A percentile compares a stretch with the other conserved stretches of the same genome.
phyloP scores from a whole-genome alignment of 2,797 vertebrate species.

The Salmo trutta region DNA sequence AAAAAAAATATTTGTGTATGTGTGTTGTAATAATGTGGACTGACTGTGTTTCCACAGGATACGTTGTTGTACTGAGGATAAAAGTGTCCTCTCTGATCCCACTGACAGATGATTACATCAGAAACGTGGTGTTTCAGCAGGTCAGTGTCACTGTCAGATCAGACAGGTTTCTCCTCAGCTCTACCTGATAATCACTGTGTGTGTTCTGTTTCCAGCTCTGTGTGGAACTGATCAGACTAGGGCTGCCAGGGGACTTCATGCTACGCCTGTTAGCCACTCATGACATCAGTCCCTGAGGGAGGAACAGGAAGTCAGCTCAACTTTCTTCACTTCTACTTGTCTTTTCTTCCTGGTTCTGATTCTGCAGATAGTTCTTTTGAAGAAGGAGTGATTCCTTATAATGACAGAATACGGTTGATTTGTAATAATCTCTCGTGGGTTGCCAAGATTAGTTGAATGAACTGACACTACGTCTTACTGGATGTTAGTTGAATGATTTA shows the following conservation, averaged over 20 bases:
- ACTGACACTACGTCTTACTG: no score
- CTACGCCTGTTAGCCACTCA: not conserved
- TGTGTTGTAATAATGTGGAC: not conserved
- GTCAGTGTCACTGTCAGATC: not conserved
- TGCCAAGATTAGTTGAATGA: no score
- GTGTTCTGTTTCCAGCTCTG: not conserved
- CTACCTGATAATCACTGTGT: not conserved
- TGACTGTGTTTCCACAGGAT: not conserved
- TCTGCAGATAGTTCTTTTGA: no score
- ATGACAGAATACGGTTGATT: no score
- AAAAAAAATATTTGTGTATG: not conserved
- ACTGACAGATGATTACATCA: not conserved
- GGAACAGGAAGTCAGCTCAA: no score
- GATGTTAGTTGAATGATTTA: no score
- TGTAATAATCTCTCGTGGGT: no score
- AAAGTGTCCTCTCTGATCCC: not conserved
- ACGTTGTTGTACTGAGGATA: not conserved
- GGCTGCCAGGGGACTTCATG: not conserved
- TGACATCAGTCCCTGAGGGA: no score
- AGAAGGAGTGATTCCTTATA: no score
- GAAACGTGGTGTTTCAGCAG: not conserved
- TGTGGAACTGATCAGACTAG: not conserved
- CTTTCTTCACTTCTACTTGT: no score
- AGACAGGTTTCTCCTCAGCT: not conserved
- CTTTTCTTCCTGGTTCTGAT: no score